Base-by-base conservation (phyloP, 2,113 vertebrate species). In the Otocyon megalotis region DNA sequence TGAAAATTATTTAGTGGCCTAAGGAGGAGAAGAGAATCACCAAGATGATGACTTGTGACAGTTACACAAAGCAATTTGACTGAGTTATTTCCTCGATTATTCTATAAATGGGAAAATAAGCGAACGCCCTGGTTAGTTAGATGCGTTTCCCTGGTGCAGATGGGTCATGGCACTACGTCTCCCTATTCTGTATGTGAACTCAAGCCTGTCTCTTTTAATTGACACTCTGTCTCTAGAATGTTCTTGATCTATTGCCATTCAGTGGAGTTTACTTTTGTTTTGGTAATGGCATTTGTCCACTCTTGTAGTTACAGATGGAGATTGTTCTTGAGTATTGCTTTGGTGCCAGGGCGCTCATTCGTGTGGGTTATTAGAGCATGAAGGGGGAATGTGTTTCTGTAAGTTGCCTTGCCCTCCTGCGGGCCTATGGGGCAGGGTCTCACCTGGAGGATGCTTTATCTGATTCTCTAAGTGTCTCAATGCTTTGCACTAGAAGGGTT, bases 41-140 rank as follows among this genome's bases (percentile, higher is more conserved):
- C 54, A 58, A 63, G 98, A 93, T 83, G 65, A 77, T 58, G 62
- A 88, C 72, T 58, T 85, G 77, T 96, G 96, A 79, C 85, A 98
- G 37, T 93, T 82, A 90, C 92, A 85, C 37, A 60, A 84, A 98
- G 71, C 69, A 84, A 58, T 74, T 93, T 84, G 94, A 88, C 77
- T 84, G 83, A 97, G 56, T 84, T 92, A 3, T 96, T 98, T 96
- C 97, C 94, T 96, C 50, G 92, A 8, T 76, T 93, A 10, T 50
- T 94, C 90, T 90, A 80, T n/a, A 89, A 96, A 60, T 14, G 32
- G n/a, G 11, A 32, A 79, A 92, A 80, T 0, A 3, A 63, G 85
- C 50, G 14, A 89, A 67, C 30, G 19, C 5, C 15, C 65, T 58
- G 17, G 20, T n/a, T 53, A 48, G 77, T 0, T 12, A 76, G 58